Conservation (phyloP, 1,140 invertebrate genomes). For the Drosophila grimshawi region DNA sequence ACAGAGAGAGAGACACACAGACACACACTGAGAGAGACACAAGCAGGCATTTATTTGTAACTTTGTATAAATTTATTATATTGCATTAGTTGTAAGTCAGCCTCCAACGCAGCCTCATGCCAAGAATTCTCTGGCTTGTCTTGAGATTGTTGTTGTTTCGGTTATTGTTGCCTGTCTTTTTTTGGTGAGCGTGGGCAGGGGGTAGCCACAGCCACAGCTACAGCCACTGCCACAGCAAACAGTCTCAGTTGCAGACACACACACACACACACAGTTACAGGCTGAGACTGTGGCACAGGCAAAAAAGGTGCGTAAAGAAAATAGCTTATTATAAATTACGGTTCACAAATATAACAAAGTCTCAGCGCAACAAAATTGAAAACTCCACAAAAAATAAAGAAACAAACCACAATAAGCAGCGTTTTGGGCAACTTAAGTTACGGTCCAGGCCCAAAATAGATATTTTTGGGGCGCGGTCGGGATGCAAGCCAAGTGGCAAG, state of each 20-base stretch:
- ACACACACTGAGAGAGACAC: slow-evolving; percentile 14
- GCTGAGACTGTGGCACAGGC: not conserved
- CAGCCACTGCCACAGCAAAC: not conserved
- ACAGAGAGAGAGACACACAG: slow-evolving; percentile 12
- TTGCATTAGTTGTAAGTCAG: slow-evolving; percentile 82
- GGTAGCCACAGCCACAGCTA: slow-evolving; percentile 26
- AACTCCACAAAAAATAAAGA: slow-evolving; percentile 16
- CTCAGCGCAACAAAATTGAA: slow-evolving; percentile 22
- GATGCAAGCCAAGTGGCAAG: not conserved
- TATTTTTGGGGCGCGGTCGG: not conserved
- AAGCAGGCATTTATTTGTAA: slow-evolving; percentile 70
- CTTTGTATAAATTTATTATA: slow-evolving; percentile 82
- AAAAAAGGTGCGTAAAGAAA: slow-evolving; percentile 71
- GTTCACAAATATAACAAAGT: slow-evolving; percentile 69
- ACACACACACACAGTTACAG: not conserved
- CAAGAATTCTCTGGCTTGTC: slow-evolving; percentile 46
- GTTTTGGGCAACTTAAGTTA: slow-evolving; percentile 4
- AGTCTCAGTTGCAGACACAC: not conserved
- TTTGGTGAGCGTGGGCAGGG: slow-evolving; percentile 55
- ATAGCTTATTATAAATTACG: slow-evolving; percentile 80
- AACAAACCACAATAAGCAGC: not conserved
- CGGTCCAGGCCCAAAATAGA: not conserved
- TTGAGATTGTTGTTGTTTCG: slow-evolving; percentile 14
- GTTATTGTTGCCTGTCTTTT: slow-evolving; percentile 4
- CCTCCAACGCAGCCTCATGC: slow-evolving; percentile 30